phyloP scores from a whole-genome alignment of 1,140 invertebrate species.

The Drosophila prosaltans region DNA sequence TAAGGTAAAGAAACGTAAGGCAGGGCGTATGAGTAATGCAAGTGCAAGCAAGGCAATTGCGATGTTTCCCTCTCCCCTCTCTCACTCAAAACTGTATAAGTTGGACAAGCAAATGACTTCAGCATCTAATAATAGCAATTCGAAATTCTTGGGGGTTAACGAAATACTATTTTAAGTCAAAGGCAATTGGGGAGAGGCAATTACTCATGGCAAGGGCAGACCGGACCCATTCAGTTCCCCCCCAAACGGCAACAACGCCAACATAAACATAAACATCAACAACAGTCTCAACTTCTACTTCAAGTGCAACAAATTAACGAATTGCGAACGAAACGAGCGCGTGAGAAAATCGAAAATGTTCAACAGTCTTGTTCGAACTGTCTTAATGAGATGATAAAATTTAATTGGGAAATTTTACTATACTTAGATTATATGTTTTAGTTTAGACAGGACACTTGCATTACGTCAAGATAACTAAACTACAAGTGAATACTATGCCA shows the following conservation, averaged over 20 bases:
- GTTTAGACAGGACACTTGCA: no score
- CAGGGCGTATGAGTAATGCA: conserved; percentile 78
- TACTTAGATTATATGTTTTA: conserved; percentile 1
- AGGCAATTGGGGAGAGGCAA: conserved; percentile 52
- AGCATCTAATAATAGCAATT: conserved; percentile 69
- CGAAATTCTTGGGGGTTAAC: conserved; percentile 37
- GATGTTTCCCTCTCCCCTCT: conserved; percentile 12
- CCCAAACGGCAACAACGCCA: background rate
- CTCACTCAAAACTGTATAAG: background rate
- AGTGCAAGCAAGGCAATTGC: conserved; percentile 52
- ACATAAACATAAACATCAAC: conserved; percentile 19
- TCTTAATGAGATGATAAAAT: conserved; percentile 46
- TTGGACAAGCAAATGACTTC: conserved; percentile 49
- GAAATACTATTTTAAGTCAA: conserved; percentile 58
- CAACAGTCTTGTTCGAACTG: conserved; percentile 16
- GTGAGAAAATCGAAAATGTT: conserved; percentile 70
- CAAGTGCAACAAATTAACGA: conserved; percentile 68
- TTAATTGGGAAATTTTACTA: conserved; percentile 4
- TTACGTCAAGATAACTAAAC: no score
- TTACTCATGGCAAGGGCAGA: conserved; percentile 76
- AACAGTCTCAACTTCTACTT: conserved; percentile 20
- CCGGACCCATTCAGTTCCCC: conserved; percentile 15
- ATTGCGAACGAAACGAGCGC: conserved; percentile 62
- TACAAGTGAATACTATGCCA: no score
- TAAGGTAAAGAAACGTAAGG: conserved; percentile 22